Percentiles rank a stretch among this genome's conserved stretches.
These are phyloP conservation scores for Drosophila eohydei DNA, from an alignment of 2,888 invertebrate genomes.

Conservation along the genomic window DNA sequence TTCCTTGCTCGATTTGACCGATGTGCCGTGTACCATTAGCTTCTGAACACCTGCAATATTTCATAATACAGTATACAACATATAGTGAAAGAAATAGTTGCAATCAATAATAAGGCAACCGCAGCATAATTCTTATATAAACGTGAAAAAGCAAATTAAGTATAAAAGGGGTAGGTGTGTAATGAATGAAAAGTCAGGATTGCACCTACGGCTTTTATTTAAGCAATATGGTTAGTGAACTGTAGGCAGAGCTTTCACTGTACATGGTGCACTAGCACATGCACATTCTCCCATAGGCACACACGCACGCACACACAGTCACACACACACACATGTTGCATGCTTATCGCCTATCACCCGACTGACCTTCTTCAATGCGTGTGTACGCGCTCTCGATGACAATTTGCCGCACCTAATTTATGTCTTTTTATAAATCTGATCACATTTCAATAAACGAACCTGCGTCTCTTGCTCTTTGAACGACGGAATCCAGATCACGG, in stretches of 20 bases:
- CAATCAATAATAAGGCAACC: too few species aligned
- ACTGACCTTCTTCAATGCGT: conserved; percentile 56
- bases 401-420: conserved; percentile 63
- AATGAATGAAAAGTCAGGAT: background rate
- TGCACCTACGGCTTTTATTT: too few species aligned
- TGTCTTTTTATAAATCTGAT: conserved; percentile 57
- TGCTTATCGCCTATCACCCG: conserved; percentile 51
- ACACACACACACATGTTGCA: conserved; percentile 40
- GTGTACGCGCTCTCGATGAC: conserved; percentile 30
- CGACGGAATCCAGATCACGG: conserved; percentile 95
- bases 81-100: too few species aligned
- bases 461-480: conserved; percentile 96
- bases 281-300: conserved; percentile 25
- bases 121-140: too few species aligned
- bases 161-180: background rate
- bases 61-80: too few species aligned
- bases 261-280: conserved; percentile 5
- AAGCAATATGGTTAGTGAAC: background rate
- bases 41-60: conserved; percentile 92
- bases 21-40: conserved; percentile 96
- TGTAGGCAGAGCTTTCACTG: conserved; percentile 1
- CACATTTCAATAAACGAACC: conserved; percentile 86
- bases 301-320: conserved; percentile 16
- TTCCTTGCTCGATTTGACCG: conserved; percentile 95
- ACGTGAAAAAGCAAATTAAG: too few species aligned